phyloP scores from a whole-genome alignment of 2,797 vertebrate species.

The Pteronotus mesoamericanus region DNA sequence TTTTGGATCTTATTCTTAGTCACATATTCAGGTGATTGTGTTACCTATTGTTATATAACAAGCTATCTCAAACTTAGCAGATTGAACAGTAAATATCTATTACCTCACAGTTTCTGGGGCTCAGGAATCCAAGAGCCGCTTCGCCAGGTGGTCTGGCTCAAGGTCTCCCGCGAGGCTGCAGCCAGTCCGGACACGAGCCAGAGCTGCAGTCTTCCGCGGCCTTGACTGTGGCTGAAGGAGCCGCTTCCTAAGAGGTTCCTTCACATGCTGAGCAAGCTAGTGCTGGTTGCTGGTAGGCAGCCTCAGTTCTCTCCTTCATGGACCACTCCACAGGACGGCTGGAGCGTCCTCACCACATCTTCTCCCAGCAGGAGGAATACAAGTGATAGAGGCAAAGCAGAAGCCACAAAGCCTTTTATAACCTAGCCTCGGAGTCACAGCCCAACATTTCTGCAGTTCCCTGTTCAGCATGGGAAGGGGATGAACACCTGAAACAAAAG shows the following conservation, averaged over 20 bases:
- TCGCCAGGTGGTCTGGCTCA: background rate
- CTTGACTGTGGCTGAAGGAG: background rate
- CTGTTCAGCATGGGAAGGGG: background rate
- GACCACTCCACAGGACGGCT: background rate
- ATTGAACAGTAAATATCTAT: background rate
- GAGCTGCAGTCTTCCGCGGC: background rate
- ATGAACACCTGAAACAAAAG: background rate
- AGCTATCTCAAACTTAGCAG: background rate
- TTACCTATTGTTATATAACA: background rate
- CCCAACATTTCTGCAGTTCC: background rate
- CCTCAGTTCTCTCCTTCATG: background rate
- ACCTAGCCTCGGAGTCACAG: background rate
- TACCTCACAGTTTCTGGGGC: background rate
- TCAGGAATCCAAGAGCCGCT: background rate
- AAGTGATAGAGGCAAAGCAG: too few relatives aligned
- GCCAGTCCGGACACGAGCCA: too few relatives aligned
- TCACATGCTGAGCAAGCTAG: background rate
- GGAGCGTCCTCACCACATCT: background rate
- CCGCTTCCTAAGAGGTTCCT: background rate
- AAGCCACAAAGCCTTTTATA: background rate
- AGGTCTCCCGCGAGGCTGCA: background rate
- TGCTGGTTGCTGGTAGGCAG: background rate
- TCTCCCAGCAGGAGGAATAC: background rate
- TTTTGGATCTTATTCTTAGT: background rate
- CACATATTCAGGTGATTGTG: background rate